These are phyloP conservation scores for Macrotrachela quadricornifera DNA, from an alignment of 1,140 invertebrate species.

Conservation along the genomic window DNA sequence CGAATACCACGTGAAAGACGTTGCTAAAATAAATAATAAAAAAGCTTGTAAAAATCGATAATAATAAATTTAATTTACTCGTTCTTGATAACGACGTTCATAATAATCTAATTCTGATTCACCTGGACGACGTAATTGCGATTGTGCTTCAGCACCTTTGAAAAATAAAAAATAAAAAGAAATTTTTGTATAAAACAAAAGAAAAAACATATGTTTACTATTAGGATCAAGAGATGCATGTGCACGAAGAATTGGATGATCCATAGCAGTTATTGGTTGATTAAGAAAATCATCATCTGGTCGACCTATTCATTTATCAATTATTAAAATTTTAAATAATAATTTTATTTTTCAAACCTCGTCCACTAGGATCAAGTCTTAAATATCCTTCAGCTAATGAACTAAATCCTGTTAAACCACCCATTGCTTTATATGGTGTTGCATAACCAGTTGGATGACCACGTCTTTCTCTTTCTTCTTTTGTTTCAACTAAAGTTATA, in stretches of 20 bases:
- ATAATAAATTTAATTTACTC: no score
- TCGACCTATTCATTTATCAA: constrained; percentile 13
- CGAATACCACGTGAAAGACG: no score
- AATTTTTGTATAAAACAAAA: no score
- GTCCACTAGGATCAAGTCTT: constrained; percentile 28
- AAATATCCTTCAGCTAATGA: constrained; percentile 29
- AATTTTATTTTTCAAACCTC: constrained; percentile 14
- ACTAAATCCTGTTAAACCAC: constrained; percentile 29
- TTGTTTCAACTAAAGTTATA: constrained; percentile 25
- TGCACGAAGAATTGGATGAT: constrained; percentile 24
- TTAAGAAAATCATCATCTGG: constrained; percentile 24
- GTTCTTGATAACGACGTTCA: constrained; percentile 14
- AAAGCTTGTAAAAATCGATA: no score
- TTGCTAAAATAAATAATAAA: no score
- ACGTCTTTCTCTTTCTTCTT: constrained; percentile 20
- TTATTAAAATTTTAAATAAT: neutral
- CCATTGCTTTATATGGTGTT: constrained; percentile 28
- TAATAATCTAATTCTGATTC: constrained; percentile 30
- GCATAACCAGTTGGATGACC: constrained; percentile 24
- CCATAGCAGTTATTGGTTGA: constrained; percentile 23
- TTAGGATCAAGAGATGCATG: constrained; percentile 18
- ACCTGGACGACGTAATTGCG: constrained; percentile 18
- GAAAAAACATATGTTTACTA: no score
- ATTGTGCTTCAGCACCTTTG: constrained; percentile 20
- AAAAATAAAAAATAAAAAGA: no score